A percentile compares a stretch with the other conserved stretches of the same genome.
Conservation (phyloP, 2,888 invertebrate species). For the Brachynemurus nebulosus region DNA sequence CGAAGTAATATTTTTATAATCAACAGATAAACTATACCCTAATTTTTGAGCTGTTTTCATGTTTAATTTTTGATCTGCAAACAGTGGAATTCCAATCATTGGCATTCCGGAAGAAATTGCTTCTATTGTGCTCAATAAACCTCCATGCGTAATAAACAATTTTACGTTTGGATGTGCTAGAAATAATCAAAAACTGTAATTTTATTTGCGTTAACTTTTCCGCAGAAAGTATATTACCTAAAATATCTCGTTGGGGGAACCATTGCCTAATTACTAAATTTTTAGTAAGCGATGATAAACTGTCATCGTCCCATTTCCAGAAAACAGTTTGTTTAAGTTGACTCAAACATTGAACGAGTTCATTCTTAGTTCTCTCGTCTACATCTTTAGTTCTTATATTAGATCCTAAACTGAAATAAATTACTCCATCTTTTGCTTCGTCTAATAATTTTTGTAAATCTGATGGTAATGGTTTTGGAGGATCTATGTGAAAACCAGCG, state of each 20-base stretch:
- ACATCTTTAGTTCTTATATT: conserved; percentile 23
- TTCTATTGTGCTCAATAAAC: conserved; percentile 2
- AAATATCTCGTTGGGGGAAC: conserved; percentile 31
- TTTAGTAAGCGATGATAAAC: conserved; percentile 25
- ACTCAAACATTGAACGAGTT: not conserved
- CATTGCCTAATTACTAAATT: conserved; percentile 32
- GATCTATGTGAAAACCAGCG: conserved; percentile 24
- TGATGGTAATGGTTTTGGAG: conserved; percentile 8
- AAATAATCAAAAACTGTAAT: not conserved
- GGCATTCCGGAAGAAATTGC: not conserved
- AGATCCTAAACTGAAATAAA: conserved; percentile 29
- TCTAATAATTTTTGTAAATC: conserved; percentile 25
- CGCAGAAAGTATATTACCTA: conserved; percentile 11
- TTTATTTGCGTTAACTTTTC: not conserved
- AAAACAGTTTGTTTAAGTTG: conserved; percentile 26
- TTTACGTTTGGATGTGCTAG: conserved; percentile 6
- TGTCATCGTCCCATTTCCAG: conserved; percentile 36
- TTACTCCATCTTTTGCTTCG: conserved; percentile 23
- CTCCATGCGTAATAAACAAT: conserved; percentile 3
- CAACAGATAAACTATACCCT: not conserved
- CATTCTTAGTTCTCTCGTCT: conserved; percentile 19
- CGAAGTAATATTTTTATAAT: conserved; percentile 2
- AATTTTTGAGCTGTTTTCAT: not conserved
- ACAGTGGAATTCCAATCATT: not conserved
- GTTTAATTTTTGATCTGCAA: conserved; percentile 4